These are phyloP conservation scores for Malurus alboscapulatus DNA, from an alignment of 2,113 vertebrate genomes.

Conservation along the genomic window DNA sequence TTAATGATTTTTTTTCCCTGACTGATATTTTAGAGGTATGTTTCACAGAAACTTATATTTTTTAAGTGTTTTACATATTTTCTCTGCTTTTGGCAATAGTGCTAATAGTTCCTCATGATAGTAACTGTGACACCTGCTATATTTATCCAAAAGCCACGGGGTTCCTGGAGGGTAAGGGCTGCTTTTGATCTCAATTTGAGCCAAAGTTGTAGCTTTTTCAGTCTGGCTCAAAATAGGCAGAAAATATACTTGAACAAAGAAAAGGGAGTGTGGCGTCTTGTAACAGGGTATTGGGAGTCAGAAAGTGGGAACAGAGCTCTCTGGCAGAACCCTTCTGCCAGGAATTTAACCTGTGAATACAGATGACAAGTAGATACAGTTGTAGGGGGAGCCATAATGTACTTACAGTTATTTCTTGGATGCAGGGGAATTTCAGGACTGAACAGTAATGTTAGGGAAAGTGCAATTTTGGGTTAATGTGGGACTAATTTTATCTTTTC, in stretches of 20 bases:
- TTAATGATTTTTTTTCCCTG: fast-evolving
- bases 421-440: not conserved
- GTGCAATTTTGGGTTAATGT: not conserved
- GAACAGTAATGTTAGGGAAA: not conserved
- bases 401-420: not conserved
- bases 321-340: not conserved
- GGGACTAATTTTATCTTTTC: not conserved
- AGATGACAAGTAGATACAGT: not conserved
- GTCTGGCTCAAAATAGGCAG: not conserved
- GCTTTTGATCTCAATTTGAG: not conserved
- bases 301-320: not conserved
- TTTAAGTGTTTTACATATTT: not conserved
- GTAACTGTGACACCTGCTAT: not conserved
- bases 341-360: not conserved
- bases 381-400: not conserved
- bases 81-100: not conserved
- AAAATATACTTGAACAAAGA: not conserved
- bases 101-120: not conserved
- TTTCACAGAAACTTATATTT: not conserved
- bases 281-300: not conserved
- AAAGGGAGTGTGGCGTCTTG: not conserved
- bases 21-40: not conserved
- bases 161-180: not conserved
- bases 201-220: not conserved
- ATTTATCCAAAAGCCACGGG: not conserved